Conservation (phyloP, 2,113 vertebrate species). For the Emydura subglobosa region DNA sequence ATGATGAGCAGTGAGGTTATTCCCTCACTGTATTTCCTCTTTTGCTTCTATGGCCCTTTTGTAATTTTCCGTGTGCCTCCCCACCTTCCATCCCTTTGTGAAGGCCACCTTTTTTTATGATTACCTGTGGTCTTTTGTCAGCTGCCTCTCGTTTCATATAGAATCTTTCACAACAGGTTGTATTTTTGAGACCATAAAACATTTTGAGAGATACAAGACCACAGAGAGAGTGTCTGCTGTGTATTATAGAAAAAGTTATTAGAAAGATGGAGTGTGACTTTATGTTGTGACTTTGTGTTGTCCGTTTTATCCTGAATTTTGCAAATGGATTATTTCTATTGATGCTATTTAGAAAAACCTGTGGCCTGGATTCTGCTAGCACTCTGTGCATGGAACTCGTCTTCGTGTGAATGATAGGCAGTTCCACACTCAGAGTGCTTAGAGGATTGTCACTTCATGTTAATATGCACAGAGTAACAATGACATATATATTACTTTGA, state of each 20-base stretch:
- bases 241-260: not conserved
- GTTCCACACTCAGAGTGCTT: not conserved
- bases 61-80: too few relatives aligned
- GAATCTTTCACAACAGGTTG: not conserved
- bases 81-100: too few relatives aligned
- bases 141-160: too few relatives aligned
- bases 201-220: not conserved
- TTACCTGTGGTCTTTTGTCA: too few relatives aligned
- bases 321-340: not conserved
- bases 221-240: not conserved
- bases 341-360: not conserved
- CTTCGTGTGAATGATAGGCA: too few relatives aligned
- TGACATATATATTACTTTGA: not conserved
- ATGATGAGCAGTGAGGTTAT: too few relatives aligned
- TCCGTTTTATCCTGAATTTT: not conserved
- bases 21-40: too few relatives aligned
- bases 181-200: not conserved
- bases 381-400: too few relatives aligned
- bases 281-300: not conserved
- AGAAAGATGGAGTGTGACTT: not conserved
- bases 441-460: not conserved
- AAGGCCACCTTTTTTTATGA: too few relatives aligned
- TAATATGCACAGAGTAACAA: not conserved
- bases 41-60: too few relatives aligned
- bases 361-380: too few relatives aligned